Evolutionary conservation across 2,888 invertebrate species (phyloP).

Genomic region (Labia minor): DNA sequence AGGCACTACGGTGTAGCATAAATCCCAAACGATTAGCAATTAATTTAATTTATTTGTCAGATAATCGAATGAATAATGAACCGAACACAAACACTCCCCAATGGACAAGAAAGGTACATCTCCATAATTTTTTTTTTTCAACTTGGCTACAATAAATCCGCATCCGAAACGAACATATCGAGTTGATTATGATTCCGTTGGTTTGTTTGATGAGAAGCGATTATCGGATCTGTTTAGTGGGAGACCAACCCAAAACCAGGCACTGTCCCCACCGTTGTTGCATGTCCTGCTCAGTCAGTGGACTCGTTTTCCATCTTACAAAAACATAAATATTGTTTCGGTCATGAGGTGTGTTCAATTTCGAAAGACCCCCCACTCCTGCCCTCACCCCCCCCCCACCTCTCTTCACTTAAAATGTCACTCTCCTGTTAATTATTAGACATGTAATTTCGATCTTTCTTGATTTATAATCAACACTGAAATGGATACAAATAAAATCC

Average conservation of each 20-base stretch:
- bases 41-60: constrained; percentile 13
- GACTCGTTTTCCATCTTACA: no score
- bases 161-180: not conserved
- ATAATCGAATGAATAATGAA: not conserved
- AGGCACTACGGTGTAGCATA: not conserved
- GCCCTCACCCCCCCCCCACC: no score
- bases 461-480: no score
- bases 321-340: no score
- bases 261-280: no score
- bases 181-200: not conserved
- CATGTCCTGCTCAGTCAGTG: not conserved
- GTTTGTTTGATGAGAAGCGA: not conserved
- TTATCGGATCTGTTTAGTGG: not conserved
- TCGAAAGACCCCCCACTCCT: no score
- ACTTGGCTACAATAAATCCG: not conserved
- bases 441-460: no score
- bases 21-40: constrained; percentile 7
- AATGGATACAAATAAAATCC: no score
- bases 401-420: no score
- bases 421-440: no score
- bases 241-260: not conserved
- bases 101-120: not conserved
- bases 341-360: no score
- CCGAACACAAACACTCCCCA: not conserved
- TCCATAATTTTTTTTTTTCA: no score